Evolutionary conservation across 2,113 vertebrate species (phyloP).

Genomic region (Piaya cayana): DNA sequence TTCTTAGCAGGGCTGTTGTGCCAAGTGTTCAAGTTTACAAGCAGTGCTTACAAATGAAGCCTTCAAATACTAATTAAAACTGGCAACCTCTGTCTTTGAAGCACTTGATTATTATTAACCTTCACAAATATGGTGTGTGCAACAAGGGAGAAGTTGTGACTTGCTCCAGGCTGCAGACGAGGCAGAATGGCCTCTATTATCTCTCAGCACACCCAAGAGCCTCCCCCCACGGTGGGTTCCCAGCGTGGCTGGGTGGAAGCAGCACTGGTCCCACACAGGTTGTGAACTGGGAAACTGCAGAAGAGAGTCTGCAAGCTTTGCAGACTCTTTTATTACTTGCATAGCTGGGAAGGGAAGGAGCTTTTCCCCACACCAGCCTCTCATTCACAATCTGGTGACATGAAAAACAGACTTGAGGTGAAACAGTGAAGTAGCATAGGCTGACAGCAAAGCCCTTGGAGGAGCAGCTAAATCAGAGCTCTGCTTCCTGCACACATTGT

Average conservation of each 20-base stretch:
- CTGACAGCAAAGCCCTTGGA: not conserved
- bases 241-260: not conserved
- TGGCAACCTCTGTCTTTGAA: not conserved
- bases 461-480: not conserved
- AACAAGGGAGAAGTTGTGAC: not conserved
- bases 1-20: not conserved
- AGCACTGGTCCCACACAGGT: not conserved
- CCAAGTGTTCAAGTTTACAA: not conserved
- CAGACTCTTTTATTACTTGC: not conserved
- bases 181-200: not conserved
- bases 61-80: slow-evolving; percentile 8
- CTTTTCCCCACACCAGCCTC: not conserved
- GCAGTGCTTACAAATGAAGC: not conserved
- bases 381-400: accelerated
- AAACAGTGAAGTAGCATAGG: not conserved
- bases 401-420: not conserved
- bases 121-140: not conserved
- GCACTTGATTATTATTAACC: not conserved
- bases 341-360: accelerated
- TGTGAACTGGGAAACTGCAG: not conserved
- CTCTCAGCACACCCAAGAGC: not conserved
- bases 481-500: not conserved
- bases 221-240: accelerated
- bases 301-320: not conserved
- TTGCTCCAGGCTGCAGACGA: not conserved